A percentile compares a stretch with the other conserved stretches of the same genome.
These are phyloP conservation scores for Dendrocincla tyrannina DNA, from an alignment of 2,797 vertebrate genomes.

Conservation along the genomic window DNA sequence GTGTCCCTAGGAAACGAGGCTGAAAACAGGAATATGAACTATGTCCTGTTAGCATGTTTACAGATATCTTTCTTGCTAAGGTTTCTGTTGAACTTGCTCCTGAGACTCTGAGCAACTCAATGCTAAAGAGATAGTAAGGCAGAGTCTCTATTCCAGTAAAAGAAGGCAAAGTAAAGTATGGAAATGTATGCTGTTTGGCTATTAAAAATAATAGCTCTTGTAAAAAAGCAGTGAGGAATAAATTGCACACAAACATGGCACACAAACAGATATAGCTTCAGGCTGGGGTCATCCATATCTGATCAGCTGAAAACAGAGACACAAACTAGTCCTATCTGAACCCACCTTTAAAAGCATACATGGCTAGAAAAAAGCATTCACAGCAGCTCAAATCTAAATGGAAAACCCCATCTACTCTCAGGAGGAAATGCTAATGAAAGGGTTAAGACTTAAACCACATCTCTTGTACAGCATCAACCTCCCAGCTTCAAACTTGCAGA, in stretches of 20 bases:
- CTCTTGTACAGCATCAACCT: not conserved
- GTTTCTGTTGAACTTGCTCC: not conserved
- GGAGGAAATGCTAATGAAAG: not conserved
- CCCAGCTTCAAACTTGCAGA: not conserved
- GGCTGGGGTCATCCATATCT: not conserved
- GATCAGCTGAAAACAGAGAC: not conserved
- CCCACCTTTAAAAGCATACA: not conserved
- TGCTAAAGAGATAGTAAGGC: not conserved
- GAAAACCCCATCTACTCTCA: not conserved
- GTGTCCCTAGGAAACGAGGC: not conserved
- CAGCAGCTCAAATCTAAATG: not conserved
- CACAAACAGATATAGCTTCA: not conserved
- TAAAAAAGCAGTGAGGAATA: not conserved
- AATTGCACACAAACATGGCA: not conserved
- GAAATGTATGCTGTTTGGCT: not conserved
- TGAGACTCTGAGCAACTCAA: not conserved
- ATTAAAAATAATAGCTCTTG: not conserved
- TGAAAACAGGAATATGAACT: constrained; percentile 15
- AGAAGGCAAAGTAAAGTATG: not conserved
- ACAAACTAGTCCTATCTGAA: not conserved
- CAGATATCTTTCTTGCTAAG: not conserved
- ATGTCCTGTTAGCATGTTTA: not conserved
- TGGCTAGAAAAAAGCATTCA: not conserved
- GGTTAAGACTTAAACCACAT: not conserved
- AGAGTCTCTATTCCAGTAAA: not conserved